Evolutionary conservation across 2,797 vertebrate genomes (phyloP).

Genomic region (Sebastes hubbsi): DNA sequence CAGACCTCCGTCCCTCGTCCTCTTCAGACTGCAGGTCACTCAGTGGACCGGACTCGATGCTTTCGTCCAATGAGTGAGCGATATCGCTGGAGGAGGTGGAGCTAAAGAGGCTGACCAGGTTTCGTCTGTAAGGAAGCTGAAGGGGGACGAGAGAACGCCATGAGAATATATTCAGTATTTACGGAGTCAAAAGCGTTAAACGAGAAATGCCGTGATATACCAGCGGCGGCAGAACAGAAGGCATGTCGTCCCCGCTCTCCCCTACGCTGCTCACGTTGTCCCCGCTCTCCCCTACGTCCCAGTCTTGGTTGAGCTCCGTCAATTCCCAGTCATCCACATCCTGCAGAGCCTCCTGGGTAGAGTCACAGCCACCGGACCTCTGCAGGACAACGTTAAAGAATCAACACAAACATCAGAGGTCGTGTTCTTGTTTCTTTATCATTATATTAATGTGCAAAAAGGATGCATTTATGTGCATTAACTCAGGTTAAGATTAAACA

Average conservation of each 20-base stretch:
- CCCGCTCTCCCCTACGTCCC: constrained; percentile 78
- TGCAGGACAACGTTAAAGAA: constrained; percentile 52
- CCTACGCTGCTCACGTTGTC: constrained; percentile 21
- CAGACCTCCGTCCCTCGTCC: constrained; percentile 67
- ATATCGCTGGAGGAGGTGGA: constrained; percentile 92
- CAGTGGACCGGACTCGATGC: constrained; percentile 92
- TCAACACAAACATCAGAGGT: neutral
- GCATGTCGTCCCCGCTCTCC: constrained; percentile 33
- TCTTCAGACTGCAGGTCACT: constrained; percentile 93
- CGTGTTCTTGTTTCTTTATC: too few species aligned
- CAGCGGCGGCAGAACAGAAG: constrained; percentile 39
- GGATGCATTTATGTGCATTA: too few species aligned
- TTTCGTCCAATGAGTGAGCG: constrained; percentile 89
- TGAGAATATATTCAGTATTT: neutral
- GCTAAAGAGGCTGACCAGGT: constrained; percentile 79
- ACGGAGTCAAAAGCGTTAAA: too few species aligned
- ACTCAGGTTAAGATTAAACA: too few species aligned
- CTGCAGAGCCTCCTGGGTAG: constrained; percentile 84
- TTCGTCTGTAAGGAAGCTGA: constrained; percentile 74
- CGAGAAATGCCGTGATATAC: constrained; percentile 13
- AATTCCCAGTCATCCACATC: constrained; percentile 98
- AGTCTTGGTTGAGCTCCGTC: constrained; percentile 91
- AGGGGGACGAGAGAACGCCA: neutral
- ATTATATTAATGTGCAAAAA: too few species aligned
- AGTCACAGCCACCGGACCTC: constrained; percentile 62